phyloP scores from a whole-genome alignment of 2,113 vertebrate species.

The Entelurus aequoreus region DNA sequence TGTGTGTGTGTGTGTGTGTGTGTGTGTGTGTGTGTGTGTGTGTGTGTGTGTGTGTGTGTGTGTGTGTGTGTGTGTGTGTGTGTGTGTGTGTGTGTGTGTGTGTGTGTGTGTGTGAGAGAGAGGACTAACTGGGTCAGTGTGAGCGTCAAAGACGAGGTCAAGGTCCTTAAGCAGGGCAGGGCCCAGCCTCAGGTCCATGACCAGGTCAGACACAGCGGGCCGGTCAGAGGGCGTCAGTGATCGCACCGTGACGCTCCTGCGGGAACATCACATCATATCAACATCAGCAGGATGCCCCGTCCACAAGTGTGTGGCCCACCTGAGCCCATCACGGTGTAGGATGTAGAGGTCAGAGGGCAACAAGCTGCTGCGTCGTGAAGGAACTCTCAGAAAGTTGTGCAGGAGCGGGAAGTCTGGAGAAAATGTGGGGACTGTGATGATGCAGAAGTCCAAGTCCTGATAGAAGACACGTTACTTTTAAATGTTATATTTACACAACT shows the following conservation, averaged over 20 bases:
- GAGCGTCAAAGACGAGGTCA: slow-evolving; percentile 61
- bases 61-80: not conserved
- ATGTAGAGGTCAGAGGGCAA: slow-evolving; percentile 77
- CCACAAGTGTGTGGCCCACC: slow-evolving; percentile 53
- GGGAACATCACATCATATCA: not conserved
- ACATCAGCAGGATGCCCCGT: not conserved
- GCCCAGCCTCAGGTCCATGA: slow-evolving; percentile 63
- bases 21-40: not conserved
- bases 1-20: not conserved
- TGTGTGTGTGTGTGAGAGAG: not conserved
- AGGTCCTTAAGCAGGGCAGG: slow-evolving; percentile 75
- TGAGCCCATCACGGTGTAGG: slow-evolving; percentile 73
- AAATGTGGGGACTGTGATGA: slow-evolving; percentile 73
- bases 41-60: not conserved
- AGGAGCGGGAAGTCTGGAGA: slow-evolving; percentile 76
- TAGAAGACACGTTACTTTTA: slow-evolving; percentile 31
- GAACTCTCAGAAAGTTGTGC: slow-evolving; percentile 73
- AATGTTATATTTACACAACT: too few species aligned
- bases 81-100: not conserved
- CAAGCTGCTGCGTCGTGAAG: slow-evolving; percentile 52
- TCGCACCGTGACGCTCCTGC: slow-evolving; percentile 79
- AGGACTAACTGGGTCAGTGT: slow-evolving; percentile 75
- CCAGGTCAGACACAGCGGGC: slow-evolving; percentile 64
- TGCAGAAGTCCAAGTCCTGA: slow-evolving; percentile 81
- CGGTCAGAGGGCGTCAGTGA: slow-evolving; percentile 66